Evolutionary conservation across 2,888 invertebrate genomes (phyloP).

Genomic region (Leuctra nigra): DNA sequence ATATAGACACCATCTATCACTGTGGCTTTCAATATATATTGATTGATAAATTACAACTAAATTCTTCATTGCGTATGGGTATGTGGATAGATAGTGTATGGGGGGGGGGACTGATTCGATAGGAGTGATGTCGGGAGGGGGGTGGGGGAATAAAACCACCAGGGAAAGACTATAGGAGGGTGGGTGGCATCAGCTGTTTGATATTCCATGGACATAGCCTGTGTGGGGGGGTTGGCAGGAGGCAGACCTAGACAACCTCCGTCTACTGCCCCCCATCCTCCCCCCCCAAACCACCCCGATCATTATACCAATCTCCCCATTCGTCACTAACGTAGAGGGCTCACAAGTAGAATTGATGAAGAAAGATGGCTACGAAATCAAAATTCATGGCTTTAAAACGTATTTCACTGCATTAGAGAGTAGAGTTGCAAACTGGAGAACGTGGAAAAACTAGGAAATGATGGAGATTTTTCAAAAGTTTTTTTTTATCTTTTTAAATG

Average conservation of each 20-base stretch:
- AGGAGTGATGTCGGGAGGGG: too few species aligned
- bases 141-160: neutral
- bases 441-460: neutral
- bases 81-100: too few species aligned
- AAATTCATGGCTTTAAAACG: slow-evolving; percentile 14
- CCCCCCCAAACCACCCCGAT: neutral
- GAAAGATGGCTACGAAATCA: slow-evolving; percentile 15
- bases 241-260: neutral
- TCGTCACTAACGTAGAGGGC: slow-evolving; percentile 12
- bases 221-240: neutral
- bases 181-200: slow-evolving; percentile 8
- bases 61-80: too few species aligned
- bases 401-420: slow-evolving; percentile 13
- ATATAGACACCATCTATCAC: too few species aligned
- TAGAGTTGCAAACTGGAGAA: neutral
- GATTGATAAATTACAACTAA: too few species aligned
- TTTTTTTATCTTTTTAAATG: too few species aligned
- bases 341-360: slow-evolving; percentile 16
- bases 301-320: slow-evolving; percentile 5
- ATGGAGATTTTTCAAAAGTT: too few species aligned
- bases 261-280: neutral
- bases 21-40: too few species aligned
- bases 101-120: too few species aligned
- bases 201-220: slow-evolving; percentile 5
- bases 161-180: neutral